These are phyloP conservation scores for Sinelater perroti DNA, from an alignment of 2,888 invertebrate species.

Conservation along the genomic window DNA sequence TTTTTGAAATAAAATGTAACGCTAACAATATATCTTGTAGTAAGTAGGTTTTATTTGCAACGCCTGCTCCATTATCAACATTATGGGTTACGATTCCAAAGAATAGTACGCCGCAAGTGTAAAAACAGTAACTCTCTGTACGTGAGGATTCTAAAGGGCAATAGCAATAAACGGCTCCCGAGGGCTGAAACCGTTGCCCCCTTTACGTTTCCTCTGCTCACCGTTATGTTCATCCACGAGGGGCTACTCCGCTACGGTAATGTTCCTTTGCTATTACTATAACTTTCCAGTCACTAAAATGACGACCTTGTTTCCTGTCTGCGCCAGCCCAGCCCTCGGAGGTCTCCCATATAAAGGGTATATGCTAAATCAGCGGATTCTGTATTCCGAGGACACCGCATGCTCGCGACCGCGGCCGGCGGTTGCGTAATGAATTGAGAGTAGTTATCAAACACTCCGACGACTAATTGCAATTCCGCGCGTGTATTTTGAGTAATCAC, in stretches of 20 bases:
- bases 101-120: too few species aligned
- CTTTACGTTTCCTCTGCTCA: conserved; percentile 39
- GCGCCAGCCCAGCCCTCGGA: too few species aligned
- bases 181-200: conserved; percentile 40
- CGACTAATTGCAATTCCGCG: conserved; percentile 38
- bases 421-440: conserved; percentile 26
- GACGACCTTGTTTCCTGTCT: neutral
- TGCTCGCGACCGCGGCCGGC: conserved; percentile 1
- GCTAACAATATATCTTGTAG: too few species aligned
- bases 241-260: conserved; percentile 50
- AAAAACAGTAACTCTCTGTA: too few species aligned
- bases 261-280: conserved; percentile 51
- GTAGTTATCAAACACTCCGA: conserved; percentile 30
- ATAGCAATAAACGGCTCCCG: conserved; percentile 41
- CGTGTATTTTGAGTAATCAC: conserved; percentile 43
- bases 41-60: too few species aligned
- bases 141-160: conserved; percentile 33
- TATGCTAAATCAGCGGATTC: neutral
- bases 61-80: too few species aligned
- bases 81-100: too few species aligned
- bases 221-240: conserved; percentile 40
- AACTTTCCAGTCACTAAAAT: conserved; percentile 35
- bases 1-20: too few species aligned
- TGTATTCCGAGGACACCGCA: conserved; percentile 6
- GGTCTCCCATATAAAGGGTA: neutral